A percentile compares a stretch with the other conserved stretches of the same genome.
Evolutionary conservation across 2,888 invertebrate species (phyloP).

Genomic region (Hecatera dysodea): DNA sequence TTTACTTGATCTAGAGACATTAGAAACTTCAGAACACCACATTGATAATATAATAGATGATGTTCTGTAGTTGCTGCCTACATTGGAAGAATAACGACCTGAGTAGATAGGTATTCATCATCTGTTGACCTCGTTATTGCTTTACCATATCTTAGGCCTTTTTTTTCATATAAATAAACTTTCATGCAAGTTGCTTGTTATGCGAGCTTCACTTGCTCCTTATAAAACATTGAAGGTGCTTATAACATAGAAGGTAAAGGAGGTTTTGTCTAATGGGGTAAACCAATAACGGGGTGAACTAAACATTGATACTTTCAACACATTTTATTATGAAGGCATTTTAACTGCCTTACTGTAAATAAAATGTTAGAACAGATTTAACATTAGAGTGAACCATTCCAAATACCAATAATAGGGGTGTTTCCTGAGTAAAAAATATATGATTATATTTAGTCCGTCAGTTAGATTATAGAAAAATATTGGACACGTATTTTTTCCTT

Average conservation of each 20-base stretch:
- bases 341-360: neutral
- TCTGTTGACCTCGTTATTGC: neutral
- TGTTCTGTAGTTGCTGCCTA: neutral
- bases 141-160: neutral
- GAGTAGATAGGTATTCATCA: neutral
- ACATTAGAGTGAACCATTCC: too few species aligned
- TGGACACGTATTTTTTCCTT: too few species aligned
- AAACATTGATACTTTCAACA: neutral
- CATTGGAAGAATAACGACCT: neutral
- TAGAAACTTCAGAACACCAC: slow-evolving; percentile 9
- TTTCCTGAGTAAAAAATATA: too few species aligned
- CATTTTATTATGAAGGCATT: neutral
- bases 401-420: too few species aligned
- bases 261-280: neutral
- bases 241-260: neutral
- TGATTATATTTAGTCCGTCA: too few species aligned
- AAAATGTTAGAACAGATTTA: neutral
- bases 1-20: neutral
- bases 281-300: neutral
- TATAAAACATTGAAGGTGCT: neutral
- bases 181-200: neutral
- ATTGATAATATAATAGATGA: neutral
- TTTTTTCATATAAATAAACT: too few species aligned
- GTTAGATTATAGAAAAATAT: too few species aligned
- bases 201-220: neutral